These are phyloP conservation scores for Mustela lutreola DNA, from an alignment of 2,113 vertebrate species.

Conservation along the genomic window DNA sequence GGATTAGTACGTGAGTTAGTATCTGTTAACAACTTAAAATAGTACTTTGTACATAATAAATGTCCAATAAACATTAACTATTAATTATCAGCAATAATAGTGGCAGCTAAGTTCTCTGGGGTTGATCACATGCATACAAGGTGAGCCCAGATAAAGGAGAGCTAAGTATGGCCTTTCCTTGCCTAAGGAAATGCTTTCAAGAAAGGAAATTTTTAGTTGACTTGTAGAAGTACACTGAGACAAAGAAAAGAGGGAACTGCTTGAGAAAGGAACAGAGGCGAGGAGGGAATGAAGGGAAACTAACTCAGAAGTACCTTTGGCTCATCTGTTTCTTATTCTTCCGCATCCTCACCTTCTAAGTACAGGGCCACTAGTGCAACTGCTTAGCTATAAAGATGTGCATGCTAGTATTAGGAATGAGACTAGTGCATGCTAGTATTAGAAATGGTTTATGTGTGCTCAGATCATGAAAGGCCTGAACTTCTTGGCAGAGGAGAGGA, in stretches of 20 bases:
- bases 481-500: background rate
- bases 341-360: background rate
- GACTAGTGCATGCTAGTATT: too few species aligned
- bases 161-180: background rate
- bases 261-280: background rate
- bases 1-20: background rate
- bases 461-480: background rate
- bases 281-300: background rate
- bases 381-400: background rate
- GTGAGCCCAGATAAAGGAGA: background rate
- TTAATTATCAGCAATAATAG: background rate
- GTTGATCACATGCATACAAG: background rate
- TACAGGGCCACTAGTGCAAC: rapidly evolving
- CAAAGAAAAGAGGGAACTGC: background rate
- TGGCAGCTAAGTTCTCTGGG: background rate
- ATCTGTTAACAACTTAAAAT: background rate
- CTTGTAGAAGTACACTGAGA: background rate
- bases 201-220: background rate
- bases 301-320: background rate
- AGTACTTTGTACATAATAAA: background rate
- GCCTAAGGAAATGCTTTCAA: background rate
- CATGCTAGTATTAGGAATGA: background rate
- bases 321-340: background rate
- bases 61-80: background rate
- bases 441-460: background rate